Conservation (phyloP, 2,888 invertebrate genomes). For the Mongoloraphidia duomilia region DNA sequence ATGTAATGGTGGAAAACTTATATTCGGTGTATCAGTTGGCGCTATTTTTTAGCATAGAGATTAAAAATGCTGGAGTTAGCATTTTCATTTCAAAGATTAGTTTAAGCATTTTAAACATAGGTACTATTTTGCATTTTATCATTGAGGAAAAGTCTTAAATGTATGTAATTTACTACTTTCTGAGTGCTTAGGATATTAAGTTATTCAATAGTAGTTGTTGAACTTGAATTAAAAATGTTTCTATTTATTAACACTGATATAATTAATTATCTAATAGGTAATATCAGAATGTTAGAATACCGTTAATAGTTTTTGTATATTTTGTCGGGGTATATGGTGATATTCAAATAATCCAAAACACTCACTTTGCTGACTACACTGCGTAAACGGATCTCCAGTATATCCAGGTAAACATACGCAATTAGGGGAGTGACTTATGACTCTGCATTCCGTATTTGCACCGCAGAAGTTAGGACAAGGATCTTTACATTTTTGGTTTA, state of each 20-base stretch:
- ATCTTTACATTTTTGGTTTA: conserved; percentile 58
- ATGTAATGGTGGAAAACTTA: too few relatives aligned
- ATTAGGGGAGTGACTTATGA: conserved; percentile 40
- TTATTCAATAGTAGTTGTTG: too few relatives aligned
- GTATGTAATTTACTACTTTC: too few relatives aligned
- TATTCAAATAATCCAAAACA: conserved; percentile 10
- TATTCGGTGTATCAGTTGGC: too few relatives aligned
- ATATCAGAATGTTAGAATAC: too few relatives aligned
- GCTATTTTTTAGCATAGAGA: neutral
- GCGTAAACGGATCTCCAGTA: conserved; percentile 41
- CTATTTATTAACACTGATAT: too few relatives aligned
- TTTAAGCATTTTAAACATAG: neutral
- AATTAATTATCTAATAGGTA: too few relatives aligned
- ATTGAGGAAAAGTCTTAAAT: too few relatives aligned
- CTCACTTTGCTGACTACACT: conserved; percentile 22
- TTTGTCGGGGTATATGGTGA: conserved; percentile 6
- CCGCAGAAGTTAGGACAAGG: conserved; percentile 46
- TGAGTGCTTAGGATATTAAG: too few relatives aligned
- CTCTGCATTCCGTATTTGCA: conserved; percentile 37
- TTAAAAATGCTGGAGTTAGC: neutral
- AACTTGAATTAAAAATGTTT: too few relatives aligned
- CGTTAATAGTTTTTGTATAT: too few relatives aligned
- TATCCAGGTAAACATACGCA: conserved; percentile 40
- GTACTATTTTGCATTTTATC: too few relatives aligned
- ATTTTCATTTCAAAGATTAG: neutral